Conservation (phyloP, 2,113 vertebrate genomes). For the Spea bombifrons region DNA sequence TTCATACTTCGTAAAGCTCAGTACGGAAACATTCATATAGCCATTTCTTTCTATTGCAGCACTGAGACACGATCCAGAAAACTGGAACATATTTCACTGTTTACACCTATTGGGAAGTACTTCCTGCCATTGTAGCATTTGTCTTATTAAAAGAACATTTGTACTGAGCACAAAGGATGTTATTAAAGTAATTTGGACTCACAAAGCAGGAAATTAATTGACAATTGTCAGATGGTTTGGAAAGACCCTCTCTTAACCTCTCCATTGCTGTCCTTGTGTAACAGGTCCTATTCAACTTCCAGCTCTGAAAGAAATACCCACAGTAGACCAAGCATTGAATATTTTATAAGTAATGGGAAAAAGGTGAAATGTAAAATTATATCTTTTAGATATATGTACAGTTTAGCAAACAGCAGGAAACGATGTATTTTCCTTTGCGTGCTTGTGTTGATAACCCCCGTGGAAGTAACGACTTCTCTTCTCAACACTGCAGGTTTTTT, state of each 20-base stretch:
- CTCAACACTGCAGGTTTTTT: too few relatives aligned
- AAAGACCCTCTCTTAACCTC: conserved; percentile 16
- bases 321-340: too few relatives aligned
- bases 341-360: too few relatives aligned
- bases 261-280: not conserved
- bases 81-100: conserved; percentile 34
- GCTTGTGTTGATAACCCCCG: too few relatives aligned
- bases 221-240: conserved; percentile 34
- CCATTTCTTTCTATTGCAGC: not conserved
- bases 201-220: conserved; percentile 43
- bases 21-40: not conserved
- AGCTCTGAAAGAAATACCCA: too few relatives aligned
- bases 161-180: conserved; percentile 38
- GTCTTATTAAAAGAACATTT: conserved; percentile 42
- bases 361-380: too few relatives aligned
- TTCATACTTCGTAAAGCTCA: too few relatives aligned
- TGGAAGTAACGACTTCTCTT: too few relatives aligned
- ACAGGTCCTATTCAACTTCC: not conserved
- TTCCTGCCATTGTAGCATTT: conserved; percentile 34
- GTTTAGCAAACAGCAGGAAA: too few relatives aligned
- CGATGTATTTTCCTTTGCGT: too few relatives aligned
- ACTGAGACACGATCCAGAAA: conserved; percentile 37
- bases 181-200: conserved; percentile 41
- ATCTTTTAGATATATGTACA: too few relatives aligned
- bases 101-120: conserved; percentile 38